These are phyloP conservation scores for Prorops nasuta DNA, from an alignment of 1,140 invertebrate species.

Conservation along the genomic window DNA sequence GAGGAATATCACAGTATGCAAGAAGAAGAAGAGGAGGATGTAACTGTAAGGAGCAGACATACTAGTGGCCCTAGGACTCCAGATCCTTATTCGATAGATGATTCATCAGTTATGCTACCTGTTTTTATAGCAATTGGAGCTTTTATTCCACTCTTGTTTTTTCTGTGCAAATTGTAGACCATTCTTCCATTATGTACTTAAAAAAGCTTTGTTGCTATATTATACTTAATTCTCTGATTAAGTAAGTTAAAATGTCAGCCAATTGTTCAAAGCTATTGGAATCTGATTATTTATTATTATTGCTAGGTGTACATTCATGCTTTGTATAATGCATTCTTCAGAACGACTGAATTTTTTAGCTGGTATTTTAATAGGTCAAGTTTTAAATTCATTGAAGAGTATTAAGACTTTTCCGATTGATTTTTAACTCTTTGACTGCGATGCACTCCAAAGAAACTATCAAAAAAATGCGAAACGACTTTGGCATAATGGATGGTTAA, in stretches of 20 bases:
- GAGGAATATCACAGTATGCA: slow-evolving; percentile 52
- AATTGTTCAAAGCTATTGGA: too few species aligned
- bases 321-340: neutral
- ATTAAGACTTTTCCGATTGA: too few species aligned
- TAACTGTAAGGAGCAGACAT: slow-evolving; percentile 43
- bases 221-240: too few species aligned
- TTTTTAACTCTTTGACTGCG: too few species aligned
- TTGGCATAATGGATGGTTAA: too few species aligned
- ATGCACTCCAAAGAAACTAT: too few species aligned
- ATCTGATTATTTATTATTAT: neutral
- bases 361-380: too few species aligned
- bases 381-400: too few species aligned
- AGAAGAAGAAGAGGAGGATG: slow-evolving; percentile 57
- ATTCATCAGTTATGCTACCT: slow-evolving; percentile 86
- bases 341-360: neutral
- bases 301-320: neutral
- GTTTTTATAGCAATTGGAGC: slow-evolving; percentile 92
- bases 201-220: neutral
- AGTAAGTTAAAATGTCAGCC: too few species aligned
- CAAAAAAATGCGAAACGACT: too few species aligned
- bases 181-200: slow-evolving; percentile 10
- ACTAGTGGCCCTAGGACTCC: slow-evolving; percentile 81
- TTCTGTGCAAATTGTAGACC: slow-evolving; percentile 85
- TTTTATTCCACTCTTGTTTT: slow-evolving; percentile 91
- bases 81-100: slow-evolving; percentile 88